Evolutionary conservation across 1,140 invertebrate genomes (phyloP), one percentile per base, ranked within the genome.

Genomic region (Melanaphis sacchari): DNA sequence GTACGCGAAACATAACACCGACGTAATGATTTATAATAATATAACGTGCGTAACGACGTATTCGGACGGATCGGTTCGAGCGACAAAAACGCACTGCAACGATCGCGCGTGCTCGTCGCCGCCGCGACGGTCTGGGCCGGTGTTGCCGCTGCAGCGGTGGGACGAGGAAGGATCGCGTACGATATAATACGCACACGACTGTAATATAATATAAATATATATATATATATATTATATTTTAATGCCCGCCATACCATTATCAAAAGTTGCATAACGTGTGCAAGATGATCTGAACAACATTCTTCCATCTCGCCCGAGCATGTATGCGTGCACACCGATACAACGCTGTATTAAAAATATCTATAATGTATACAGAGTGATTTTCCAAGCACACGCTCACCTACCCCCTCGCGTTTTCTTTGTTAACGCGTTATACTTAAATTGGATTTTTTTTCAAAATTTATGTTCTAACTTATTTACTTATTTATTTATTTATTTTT

Each of bases 31-130:
- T n/a, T 15, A 36, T 40, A 40, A 24, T 59, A 38, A 18, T n/a
- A 5, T 59, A 15, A 59, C 11, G 26, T 31, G 26, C 54, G 54
- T 15, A 11, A 24, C n/a, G 31, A 59, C 31, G 26, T 26, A 46
- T 92, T 93, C n/a, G 90, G 38, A 40, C 41, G 38, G 21, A 93
- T 49, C 91, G 43, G 91, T 93, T 52, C 46, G 76, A 40, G 91
- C 76, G 81, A 85, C 91, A 54, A 85, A 85, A 93, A 84, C 91
- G 91, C 91, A 93, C 91, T 93, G 91, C 54, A 22, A 21, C 52
- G 43, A 15, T 40, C 40, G 66, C 76, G 40, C 49, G 88, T 21
- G 59, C 59, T 89, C 87, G 59, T 82, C 8, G 76, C 26, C 8
- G 76, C 26, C 26, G 22, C 22, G 36, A 82, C 7, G 6, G 81